These are phyloP conservation scores for Pristionchus maxplancki DNA, from an alignment of 2,888 invertebrate genomes.

Conservation along the genomic window DNA sequence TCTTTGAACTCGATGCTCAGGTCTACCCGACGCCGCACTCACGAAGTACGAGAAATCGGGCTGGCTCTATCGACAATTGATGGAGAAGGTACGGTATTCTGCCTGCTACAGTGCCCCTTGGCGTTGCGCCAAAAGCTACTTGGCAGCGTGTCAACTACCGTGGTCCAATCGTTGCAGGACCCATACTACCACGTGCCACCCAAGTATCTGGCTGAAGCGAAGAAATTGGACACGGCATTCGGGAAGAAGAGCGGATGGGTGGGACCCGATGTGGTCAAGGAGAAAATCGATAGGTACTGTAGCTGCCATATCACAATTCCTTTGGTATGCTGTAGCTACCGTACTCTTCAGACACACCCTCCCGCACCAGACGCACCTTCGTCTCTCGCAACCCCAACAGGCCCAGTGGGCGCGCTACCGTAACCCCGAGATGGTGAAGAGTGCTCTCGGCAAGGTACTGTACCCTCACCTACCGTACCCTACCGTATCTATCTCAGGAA, in stretches of 20 bases:
- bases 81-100: background rate
- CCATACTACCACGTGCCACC: background rate
- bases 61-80: slow-evolving; percentile 26
- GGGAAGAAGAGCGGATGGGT: slow-evolving; percentile 15
- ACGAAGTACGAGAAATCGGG: slow-evolving; percentile 28
- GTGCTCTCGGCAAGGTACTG: background rate
- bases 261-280: background rate
- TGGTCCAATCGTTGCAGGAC: background rate
- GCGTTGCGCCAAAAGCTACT: background rate
- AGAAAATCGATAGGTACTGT: background rate
- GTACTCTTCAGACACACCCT: background rate
- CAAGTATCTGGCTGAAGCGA: background rate
- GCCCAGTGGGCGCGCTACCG: slow-evolving; percentile 23
- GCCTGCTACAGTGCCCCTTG: background rate
- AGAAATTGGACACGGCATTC: background rate
- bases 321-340: background rate
- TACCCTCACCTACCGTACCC: background rate
- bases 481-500: background rate
- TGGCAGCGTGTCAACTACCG: background rate
- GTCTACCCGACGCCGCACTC: slow-evolving; percentile 2
- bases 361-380: slow-evolving; percentile 9
- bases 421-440: slow-evolving; percentile 4
- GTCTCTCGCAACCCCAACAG: slow-evolving; percentile 17
- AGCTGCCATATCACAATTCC: background rate
- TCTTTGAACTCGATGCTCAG: background rate